Percentiles rank a stretch among this genome's conserved stretches.
Evolutionary conservation across 2,113 vertebrate genomes (phyloP).

Genomic region (Pica pica): DNA sequence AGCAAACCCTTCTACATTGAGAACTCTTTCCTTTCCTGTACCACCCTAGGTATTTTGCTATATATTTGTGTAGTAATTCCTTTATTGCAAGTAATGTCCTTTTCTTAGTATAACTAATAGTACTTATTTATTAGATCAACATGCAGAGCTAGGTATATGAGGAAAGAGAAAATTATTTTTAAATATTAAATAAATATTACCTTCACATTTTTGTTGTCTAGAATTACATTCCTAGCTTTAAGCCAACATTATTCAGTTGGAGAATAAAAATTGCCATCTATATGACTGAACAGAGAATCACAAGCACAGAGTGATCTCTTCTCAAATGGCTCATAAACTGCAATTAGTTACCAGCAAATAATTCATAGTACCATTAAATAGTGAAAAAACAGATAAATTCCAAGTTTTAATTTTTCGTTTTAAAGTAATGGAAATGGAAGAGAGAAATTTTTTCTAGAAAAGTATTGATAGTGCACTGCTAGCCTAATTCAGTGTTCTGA

Average conservation of each 20-base stretch:
- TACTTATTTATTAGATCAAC: neutral
- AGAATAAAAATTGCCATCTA: neutral
- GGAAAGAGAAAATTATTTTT: neutral
- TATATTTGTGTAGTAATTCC: neutral
- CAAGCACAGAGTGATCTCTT: neutral
- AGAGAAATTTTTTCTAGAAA: neutral
- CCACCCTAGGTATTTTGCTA: neutral
- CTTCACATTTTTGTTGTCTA: neutral
- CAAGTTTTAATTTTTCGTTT: neutral
- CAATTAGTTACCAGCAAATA: neutral
- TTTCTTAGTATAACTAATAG: neutral
- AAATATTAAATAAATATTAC: neutral
- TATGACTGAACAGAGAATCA: neutral
- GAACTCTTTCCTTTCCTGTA: neutral
- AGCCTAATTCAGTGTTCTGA: neutral
- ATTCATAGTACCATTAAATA: neutral
- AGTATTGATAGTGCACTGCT: neutral
- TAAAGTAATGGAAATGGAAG: neutral
- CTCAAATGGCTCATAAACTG: neutral
- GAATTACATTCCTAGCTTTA: neutral
- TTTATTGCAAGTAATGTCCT: neutral
- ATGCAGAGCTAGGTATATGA: neutral
- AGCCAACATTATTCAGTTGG: neutral
- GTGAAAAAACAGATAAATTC: neutral
- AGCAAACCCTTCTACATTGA: accelerated